phyloP scores from a whole-genome alignment of 1,140 invertebrate species.

The Penaeus japonicus region DNA sequence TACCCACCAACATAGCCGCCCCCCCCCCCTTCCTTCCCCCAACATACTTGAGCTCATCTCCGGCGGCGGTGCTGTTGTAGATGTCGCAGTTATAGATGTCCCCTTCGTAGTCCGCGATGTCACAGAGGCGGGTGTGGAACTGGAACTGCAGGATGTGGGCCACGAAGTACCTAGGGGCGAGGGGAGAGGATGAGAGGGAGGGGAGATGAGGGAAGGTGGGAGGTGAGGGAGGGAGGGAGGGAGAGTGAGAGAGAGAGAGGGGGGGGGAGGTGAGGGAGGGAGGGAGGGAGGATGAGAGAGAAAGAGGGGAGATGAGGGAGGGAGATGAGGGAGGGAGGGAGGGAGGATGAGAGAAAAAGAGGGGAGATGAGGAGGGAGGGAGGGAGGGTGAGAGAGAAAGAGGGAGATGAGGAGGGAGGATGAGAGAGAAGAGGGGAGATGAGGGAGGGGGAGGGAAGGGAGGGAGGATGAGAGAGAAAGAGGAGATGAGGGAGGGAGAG shows the following conservation, averaged over 20 bases:
- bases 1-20: neutral
- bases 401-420: too few relatives aligned
- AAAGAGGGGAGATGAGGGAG: too few relatives aligned
- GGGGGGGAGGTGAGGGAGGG: neutral
- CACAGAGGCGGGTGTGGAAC: slow-evolving; percentile 82
- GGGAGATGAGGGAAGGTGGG: neutral
- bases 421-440: too few relatives aligned
- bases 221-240: neutral
- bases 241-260: neutral
- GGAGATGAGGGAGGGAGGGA: neutral
- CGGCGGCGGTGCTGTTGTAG: slow-evolving; percentile 18
- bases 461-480: too few relatives aligned
- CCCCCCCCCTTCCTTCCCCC: neutral
- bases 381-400: too few relatives aligned
- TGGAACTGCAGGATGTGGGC: slow-evolving; percentile 91
- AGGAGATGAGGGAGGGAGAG: too few relatives aligned
- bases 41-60: slow-evolving; percentile 14
- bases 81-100: slow-evolving; percentile 39
- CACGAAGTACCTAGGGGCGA: slow-evolving; percentile 67
- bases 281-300: neutral
- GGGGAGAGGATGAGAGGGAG: neutral
- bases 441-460: too few relatives aligned
- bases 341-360: too few relatives aligned
- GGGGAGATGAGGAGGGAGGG: too few relatives aligned
- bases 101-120: slow-evolving; percentile 69